phyloP scores from a whole-genome alignment of 2,888 invertebrate genomes.

The Muschampia plurimacula region DNA sequence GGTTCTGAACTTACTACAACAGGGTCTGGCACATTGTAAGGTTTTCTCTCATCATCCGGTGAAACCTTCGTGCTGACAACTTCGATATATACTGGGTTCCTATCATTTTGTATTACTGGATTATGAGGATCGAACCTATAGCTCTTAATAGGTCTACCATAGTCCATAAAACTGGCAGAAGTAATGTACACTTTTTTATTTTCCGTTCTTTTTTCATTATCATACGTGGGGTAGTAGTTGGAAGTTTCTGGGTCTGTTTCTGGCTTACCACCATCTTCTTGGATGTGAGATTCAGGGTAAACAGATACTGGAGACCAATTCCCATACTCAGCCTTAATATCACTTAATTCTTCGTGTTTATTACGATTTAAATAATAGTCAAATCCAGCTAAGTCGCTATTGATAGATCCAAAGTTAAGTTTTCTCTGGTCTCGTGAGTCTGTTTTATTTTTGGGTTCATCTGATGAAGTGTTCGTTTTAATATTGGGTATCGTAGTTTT shows the following conservation, averaged over 20 bases:
- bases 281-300: slow-evolving; percentile 79
- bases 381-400: slow-evolving; percentile 78
- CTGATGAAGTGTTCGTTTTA: slow-evolving; percentile 58
- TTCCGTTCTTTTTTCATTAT: slow-evolving; percentile 74
- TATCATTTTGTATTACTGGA: slow-evolving; percentile 81
- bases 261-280: slow-evolving; percentile 74
- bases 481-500: slow-evolving; percentile 58
- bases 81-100: slow-evolving; percentile 85
- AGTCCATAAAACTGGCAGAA: slow-evolving; percentile 75
- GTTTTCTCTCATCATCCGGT: slow-evolving; percentile 70
- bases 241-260: slow-evolving; percentile 73
- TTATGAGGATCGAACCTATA: slow-evolving; percentile 80
- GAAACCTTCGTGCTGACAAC: slow-evolving; percentile 80
- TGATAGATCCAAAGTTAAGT: slow-evolving; percentile 68
- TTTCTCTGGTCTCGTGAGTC: slow-evolving; percentile 79
- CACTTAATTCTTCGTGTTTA: slow-evolving; percentile 74
- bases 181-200: slow-evolving; percentile 81
- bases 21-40: slow-evolving; percentile 87
- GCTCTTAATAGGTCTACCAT: slow-evolving; percentile 74
- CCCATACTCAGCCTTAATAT: slow-evolving; percentile 80
- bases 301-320: slow-evolving; percentile 84
- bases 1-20: slow-evolving; percentile 89
- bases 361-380: slow-evolving; percentile 79
- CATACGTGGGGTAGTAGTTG: slow-evolving; percentile 78
- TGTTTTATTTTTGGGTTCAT: slow-evolving; percentile 72